These are phyloP conservation scores for Drosophila vallismaia DNA, from an alignment of 2,888 invertebrate genomes.

Conservation along the genomic window DNA sequence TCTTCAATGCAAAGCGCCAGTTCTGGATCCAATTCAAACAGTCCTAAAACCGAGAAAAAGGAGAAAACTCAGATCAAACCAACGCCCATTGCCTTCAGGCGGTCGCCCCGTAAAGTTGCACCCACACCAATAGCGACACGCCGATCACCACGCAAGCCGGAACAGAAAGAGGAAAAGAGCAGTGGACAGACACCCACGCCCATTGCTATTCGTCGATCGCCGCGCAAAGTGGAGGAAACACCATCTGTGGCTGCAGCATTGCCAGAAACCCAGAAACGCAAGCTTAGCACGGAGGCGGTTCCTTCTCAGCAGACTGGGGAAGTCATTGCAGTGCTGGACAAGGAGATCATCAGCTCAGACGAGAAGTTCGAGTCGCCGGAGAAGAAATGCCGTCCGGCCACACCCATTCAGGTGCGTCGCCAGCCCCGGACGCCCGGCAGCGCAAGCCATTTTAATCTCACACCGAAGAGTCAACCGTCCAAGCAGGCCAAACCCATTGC, in stretches of 20 bases:
- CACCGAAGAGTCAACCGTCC: constrained; percentile 49
- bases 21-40: constrained; percentile 29
- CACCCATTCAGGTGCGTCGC: constrained; percentile 82
- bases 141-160: constrained; percentile 42
- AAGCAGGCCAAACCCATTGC: constrained; percentile 81
- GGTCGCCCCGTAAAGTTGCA: constrained; percentile 52
- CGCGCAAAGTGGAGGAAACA: constrained; percentile 32
- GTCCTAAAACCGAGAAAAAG: constrained; percentile 34
- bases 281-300: constrained; percentile 24
- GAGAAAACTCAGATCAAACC: constrained; percentile 24
- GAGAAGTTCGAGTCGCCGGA: constrained; percentile 83
- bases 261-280: constrained; percentile 17
- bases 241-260: not conserved
- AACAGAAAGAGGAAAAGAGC: constrained; percentile 6
- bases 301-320: constrained; percentile 12
- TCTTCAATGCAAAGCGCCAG: constrained; percentile 67
- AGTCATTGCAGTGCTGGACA: constrained; percentile 71
- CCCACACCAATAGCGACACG: constrained; percentile 46
- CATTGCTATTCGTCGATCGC: constrained; percentile 51
- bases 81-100: constrained; percentile 56
- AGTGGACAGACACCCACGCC: constrained; percentile 23
- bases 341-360: constrained; percentile 81
- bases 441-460: constrained; percentile 42
- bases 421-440: constrained; percentile 79
- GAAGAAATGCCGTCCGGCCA: constrained; percentile 78